Conservation (phyloP, 2,888 invertebrate species). For the Malachius bipustulatus region DNA sequence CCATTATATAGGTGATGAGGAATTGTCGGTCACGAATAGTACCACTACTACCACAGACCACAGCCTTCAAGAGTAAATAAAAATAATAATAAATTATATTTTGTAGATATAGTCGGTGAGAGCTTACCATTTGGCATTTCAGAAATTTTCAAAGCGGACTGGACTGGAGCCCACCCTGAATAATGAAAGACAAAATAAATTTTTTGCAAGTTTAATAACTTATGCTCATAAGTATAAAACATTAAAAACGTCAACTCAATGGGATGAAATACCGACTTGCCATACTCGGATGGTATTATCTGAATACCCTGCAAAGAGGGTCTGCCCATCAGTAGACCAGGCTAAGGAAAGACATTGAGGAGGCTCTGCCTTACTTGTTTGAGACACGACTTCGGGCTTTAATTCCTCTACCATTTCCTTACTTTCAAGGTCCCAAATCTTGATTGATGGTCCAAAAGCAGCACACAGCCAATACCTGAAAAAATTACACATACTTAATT, state of each 20-base stretch:
- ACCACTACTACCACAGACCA: too few species aligned
- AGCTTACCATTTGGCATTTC: too few species aligned
- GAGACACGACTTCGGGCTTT: constrained; percentile 83
- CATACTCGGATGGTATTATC: constrained; percentile 97
- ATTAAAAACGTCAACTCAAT: constrained; percentile 44
- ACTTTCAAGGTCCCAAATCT: constrained; percentile 99
- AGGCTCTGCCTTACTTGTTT: constrained; percentile 72
- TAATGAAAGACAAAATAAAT: too few species aligned
- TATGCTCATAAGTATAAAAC: too few species aligned
- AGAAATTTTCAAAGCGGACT: too few species aligned
- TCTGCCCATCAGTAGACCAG: constrained; percentile 99
- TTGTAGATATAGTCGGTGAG: too few species aligned
- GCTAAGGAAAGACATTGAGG: constrained; percentile 95
- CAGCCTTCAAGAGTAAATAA: too few species aligned
- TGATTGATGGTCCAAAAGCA: constrained; percentile 94
- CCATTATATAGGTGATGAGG: too few species aligned
- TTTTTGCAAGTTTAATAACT: too few species aligned
- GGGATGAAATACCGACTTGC: constrained; percentile 87
- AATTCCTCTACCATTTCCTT: constrained; percentile 99
- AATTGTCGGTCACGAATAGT: too few species aligned
- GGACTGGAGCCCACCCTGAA: too few species aligned
- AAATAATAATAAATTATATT: too few species aligned
- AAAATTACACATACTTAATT: constrained; percentile 11
- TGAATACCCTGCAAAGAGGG: constrained; percentile 96
- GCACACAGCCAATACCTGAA: constrained; percentile 92